Base-by-base conservation (phyloP, 1,140 invertebrate species). In the Neodiprion virginianus region DNA sequence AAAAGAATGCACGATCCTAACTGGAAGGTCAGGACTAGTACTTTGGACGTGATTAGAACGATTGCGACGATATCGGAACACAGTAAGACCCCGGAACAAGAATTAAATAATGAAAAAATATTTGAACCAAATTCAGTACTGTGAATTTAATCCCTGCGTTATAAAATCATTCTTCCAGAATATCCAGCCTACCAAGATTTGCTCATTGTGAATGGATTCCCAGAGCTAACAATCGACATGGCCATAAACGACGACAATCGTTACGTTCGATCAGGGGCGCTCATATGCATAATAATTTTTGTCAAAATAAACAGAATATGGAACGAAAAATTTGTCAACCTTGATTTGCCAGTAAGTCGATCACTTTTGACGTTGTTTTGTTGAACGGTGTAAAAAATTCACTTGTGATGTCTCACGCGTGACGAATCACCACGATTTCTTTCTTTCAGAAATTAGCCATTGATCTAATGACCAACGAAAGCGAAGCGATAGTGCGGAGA, bases 151-250 rank as follows among this genome's bases (percentile, higher is more conserved):
- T 40, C 28, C 28, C 28, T 40, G 1, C 28, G 48, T 8, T 69
- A 61, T 53, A 49, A 40, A 47, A 69, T 69, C 70, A 79, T 83
- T 77, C 78, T 84, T 89, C 17, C 80, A 94, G 94, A 94, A 86
- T 95, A 93, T 84, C 93, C 93, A n/a, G 91, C 93, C 40, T 94
- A 94, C 82, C 94, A 94, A 87, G 90, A 92, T 53, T 91, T 94
- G 78, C 82, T 96, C n/a, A 77, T 93, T 17, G 89, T 92, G 23
- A 90, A 92, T 73, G 89, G 92, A 67, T 90, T 95, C 28, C 89
- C 93, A 4, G 89, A 90, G 75, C 82, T 94, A 28, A 90, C 93
- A 0, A 85, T 92, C n/a, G 90, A 92, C 67, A 90, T 95, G 75
- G 91, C 91, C 0, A 88, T 91, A 67, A 90, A 91, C 67, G 94